phyloP scores from a whole-genome alignment of 1,140 invertebrate species.

The Lepidurus couesii region DNA sequence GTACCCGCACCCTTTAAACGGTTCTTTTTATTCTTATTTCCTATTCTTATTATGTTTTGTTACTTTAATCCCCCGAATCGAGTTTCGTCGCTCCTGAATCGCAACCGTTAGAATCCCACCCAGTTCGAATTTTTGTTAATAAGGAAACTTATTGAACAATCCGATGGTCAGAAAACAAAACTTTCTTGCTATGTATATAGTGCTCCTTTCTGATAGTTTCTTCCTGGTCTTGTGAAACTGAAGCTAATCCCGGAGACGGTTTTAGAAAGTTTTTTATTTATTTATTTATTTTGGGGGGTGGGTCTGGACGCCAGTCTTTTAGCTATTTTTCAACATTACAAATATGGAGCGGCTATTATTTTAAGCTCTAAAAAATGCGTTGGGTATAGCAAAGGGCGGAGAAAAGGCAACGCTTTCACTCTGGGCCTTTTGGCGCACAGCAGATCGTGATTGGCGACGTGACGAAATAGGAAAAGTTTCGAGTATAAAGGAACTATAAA shows the following conservation, averaged over 20 bases:
- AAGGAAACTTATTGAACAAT: background rate
- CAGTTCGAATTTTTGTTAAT: background rate
- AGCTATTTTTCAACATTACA: background rate
- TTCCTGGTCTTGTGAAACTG: too few species aligned
- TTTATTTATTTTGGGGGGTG: too few species aligned
- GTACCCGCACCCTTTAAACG: background rate
- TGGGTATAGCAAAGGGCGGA: background rate
- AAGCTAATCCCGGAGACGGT: too few species aligned
- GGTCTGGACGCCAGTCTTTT: background rate
- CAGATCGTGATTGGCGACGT: background rate
- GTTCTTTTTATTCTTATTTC: background rate
- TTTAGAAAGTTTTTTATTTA: too few species aligned
- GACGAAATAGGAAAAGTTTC: background rate
- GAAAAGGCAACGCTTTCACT: background rate
- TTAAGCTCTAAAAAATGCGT: background rate
- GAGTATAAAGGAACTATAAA: background rate
- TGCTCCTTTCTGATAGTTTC: too few species aligned
- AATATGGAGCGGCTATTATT: conserved; percentile 15
- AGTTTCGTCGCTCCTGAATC: background rate
- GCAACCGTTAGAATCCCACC: background rate
- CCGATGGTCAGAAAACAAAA: background rate
- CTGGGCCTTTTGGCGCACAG: background rate
- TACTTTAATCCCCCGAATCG: background rate
- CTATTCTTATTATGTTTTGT: too few species aligned
- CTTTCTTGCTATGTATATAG: too few species aligned